These are phyloP conservation scores for Schizaphis graminum DNA, from an alignment of 2,888 invertebrate species.

Conservation along the genomic window DNA sequence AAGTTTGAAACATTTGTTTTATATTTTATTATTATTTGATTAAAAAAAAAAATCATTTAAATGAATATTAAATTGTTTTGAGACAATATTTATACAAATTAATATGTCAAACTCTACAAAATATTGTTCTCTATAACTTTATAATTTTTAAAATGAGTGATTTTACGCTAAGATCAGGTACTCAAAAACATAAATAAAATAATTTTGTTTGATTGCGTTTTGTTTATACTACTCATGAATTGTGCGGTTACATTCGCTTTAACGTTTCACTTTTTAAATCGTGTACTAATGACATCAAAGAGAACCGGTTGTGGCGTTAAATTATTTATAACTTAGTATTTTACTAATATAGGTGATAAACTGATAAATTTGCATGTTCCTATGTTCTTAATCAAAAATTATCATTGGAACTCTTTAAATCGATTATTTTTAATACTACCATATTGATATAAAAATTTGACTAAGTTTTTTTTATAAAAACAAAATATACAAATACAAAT, in stretches of 20 bases:
- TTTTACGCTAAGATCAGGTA: not conserved
- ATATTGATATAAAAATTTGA: not conserved
- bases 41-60: no score
- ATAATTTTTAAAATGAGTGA: not conserved
- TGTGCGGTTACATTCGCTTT: not conserved
- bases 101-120: not conserved
- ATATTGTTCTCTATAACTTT: not conserved
- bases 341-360: not conserved
- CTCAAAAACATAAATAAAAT: not conserved
- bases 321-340: not conserved
- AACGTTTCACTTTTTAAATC: not conserved
- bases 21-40: not conserved
- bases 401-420: not conserved
- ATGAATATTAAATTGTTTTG: not conserved
- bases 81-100: not conserved
- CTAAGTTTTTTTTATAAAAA: not conserved
- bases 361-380: not conserved
- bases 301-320: not conserved
- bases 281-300: not conserved
- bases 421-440: no score
- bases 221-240: not conserved
- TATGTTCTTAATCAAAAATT: not conserved
- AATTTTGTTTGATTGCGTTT: not conserved
- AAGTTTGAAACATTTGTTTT: not conserved
- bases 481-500: no score